Evolutionary conservation across 2,797 vertebrate species (phyloP).

Genomic region (Arrhamphus sclerolepis): DNA sequence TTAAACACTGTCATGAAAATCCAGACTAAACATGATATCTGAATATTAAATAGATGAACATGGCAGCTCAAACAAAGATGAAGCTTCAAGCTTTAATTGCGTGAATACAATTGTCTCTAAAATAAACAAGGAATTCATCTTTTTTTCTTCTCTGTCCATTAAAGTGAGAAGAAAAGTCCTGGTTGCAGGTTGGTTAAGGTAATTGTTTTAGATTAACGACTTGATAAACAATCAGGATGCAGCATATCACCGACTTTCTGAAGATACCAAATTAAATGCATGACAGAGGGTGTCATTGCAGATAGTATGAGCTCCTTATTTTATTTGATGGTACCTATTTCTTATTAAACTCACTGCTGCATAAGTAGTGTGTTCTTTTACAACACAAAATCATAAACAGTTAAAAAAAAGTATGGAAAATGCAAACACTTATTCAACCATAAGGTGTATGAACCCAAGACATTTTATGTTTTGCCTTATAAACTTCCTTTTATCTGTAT

Average conservation of each 20-base stretch:
- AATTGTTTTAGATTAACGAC: conserved; percentile 11
- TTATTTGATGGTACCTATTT: conserved; percentile 43
- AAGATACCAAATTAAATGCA: not conserved
- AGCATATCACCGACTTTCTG: not conserved
- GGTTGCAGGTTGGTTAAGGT: conserved; percentile 11
- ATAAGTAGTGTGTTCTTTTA: conserved; percentile 49
- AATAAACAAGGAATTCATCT: conserved; percentile 29
- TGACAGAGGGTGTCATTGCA: not conserved
- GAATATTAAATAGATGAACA: conserved; percentile 49
- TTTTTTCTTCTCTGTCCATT: not conserved
- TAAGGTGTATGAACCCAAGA: no score
- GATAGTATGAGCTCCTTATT: conserved; percentile 19
- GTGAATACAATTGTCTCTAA: conserved; percentile 29
- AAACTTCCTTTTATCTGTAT: no score
- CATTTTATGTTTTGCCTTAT: no score
- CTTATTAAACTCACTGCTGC: conserved; percentile 36
- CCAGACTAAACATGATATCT: conserved; percentile 52
- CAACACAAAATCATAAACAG: no score
- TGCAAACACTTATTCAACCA: no score
- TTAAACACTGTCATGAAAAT: conserved; percentile 54
- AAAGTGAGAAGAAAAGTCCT: conserved; percentile 20
- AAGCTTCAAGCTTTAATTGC: conserved; percentile 32
- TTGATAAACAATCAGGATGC: conserved; percentile 13
- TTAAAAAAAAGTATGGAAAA: no score
- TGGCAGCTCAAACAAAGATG: conserved; percentile 56